Conservation (phyloP, 2,888 invertebrate species). For the Cosmopolites sordidus region DNA sequence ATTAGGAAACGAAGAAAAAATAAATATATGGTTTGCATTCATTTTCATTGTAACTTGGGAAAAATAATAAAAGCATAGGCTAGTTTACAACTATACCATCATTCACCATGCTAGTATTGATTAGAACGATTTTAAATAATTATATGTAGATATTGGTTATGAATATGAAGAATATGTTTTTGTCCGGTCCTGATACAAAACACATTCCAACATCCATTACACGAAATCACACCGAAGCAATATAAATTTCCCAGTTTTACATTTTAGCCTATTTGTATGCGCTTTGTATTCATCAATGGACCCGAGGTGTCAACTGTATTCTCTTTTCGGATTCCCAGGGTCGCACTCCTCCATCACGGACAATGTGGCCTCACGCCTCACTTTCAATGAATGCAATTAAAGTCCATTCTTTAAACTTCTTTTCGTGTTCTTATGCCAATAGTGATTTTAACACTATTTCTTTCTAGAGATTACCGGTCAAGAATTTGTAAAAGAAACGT, state of each 20-base stretch:
- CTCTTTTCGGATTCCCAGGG: conserved; percentile 33
- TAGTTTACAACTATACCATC: no score
- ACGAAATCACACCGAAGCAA: conserved; percentile 16
- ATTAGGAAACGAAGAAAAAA: no score
- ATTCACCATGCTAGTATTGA: no score
- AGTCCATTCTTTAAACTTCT: conserved; percentile 39
- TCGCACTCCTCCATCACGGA: conserved; percentile 27
- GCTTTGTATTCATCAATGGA: conserved; percentile 41
- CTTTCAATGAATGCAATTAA: conserved; percentile 48
- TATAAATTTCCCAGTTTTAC: conserved; percentile 32
- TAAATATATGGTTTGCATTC: no score
- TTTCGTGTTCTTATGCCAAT: conserved; percentile 24
- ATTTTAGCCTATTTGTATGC: conserved; percentile 38
- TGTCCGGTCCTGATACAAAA: not conserved
- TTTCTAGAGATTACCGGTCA: conserved; percentile 13
- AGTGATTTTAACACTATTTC: conserved; percentile 21
- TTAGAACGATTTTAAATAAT: no score
- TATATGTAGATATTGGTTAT: no score
- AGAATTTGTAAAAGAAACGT: not conserved
- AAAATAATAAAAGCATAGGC: no score
- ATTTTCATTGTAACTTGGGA: no score
- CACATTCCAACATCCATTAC: conserved; percentile 8
- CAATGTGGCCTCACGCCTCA: conserved; percentile 45
- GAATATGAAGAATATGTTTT: no score
- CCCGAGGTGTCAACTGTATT: conserved; percentile 42